Evolutionary conservation across 2,888 invertebrate genomes (phyloP), one percentile per base, ranked within the genome.

Genomic region (Therioaphis trifolii): DNA sequence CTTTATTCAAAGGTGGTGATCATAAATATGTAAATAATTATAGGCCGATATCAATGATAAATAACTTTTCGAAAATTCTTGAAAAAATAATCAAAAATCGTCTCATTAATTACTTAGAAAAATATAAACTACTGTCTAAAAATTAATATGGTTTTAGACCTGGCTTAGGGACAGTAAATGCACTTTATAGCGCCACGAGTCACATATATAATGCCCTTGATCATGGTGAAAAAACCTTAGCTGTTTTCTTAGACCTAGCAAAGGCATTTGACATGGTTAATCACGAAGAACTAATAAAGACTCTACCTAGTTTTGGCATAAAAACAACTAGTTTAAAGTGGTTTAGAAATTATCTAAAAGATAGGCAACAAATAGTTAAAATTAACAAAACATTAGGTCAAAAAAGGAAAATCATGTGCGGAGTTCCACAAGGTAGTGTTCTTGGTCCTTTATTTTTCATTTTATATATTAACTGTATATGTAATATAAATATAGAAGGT

Each of bases 281-380:
- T 9, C 63, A 35, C 5, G 35, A 29, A 18, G 63, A 63, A 18
- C 5, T 63, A 9, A 63, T 63, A 7, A 58, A 58, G n/a, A 24
- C 2, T 14, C 27, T 14, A 58, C 58, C 58, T 24, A 58, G 58
- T 58, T 58, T 58, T 24, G 24, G 27, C 4, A 58, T 24, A 3
- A 58, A 27, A 24, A 9, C 58, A 58, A 58, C 21, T 58, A 58
- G 58, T 58, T 58, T 24, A 15, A 58, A 63, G 29, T 63, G 15
- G 18, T n/a, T 52, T n/a, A n/a, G 52, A 14, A 68, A 43, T 43
- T 68, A 68, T 43, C 68, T 43, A 68, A 43, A n/a, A 68, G 68
- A 68, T 43, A 68, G 68, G 68, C 68, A 68, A 68, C 68, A 68
- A 68, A 68, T 68, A 68, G 68, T 68, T 43, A 68, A 68, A n/a